Conservation (phyloP, 2,888 invertebrate genomes). For the Linnaemya tessellans region DNA sequence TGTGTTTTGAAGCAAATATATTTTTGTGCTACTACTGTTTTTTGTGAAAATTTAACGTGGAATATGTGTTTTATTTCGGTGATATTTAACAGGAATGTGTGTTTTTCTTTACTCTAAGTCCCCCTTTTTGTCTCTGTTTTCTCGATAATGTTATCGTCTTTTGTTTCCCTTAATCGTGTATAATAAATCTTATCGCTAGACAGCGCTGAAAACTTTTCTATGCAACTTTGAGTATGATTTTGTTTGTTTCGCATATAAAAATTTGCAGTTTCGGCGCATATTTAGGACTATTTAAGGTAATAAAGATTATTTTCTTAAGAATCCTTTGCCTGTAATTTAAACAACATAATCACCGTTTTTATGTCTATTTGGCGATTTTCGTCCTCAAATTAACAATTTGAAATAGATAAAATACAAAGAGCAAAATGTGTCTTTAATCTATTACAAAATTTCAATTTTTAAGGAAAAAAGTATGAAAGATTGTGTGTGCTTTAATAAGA, state of each 20-base stretch:
- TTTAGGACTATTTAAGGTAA: not conserved
- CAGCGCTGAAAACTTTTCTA: slow-evolving; percentile 8
- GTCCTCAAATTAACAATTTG: too few species aligned
- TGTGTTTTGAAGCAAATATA: slow-evolving; percentile 18
- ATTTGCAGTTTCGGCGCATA: not conserved
- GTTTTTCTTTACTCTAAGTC: not conserved
- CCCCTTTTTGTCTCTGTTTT: slow-evolving; percentile 7
- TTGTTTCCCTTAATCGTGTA: slow-evolving; percentile 35
- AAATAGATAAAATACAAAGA: too few species aligned
- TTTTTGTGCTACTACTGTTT: not conserved
- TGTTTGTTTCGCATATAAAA: not conserved
- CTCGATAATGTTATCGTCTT: slow-evolving; percentile 18
- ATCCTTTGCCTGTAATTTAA: too few species aligned
- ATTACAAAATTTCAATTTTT: too few species aligned
- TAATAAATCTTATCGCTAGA: slow-evolving; percentile 44
- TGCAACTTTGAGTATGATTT: not conserved
- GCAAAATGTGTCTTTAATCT: too few species aligned
- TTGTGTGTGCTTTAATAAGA: too few species aligned
- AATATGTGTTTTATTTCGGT: slow-evolving; percentile 24
- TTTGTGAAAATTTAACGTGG: not conserved
- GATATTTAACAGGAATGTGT: slow-evolving; percentile 3
- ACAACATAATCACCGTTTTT: too few species aligned
- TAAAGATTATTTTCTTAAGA: too few species aligned
- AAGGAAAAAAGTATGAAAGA: too few species aligned
- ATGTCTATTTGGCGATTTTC: too few species aligned